These are phyloP conservation scores for Heliconius sara DNA, from an alignment of 2,888 invertebrate genomes.

Conservation along the genomic window DNA sequence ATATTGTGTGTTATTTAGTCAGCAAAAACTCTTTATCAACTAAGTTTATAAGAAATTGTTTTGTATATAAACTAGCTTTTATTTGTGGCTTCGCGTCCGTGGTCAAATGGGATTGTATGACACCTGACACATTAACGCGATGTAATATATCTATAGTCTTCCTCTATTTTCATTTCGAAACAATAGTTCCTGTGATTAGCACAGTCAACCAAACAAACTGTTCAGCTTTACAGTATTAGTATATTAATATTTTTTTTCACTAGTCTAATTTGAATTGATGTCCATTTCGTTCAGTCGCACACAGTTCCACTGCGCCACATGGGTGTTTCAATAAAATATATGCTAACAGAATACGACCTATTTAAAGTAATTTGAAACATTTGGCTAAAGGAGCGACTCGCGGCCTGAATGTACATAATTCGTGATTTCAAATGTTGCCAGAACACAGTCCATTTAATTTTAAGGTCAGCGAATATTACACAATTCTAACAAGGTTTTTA, in stretches of 20 bases:
- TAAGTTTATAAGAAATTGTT: neutral
- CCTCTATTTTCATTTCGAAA: too few species aligned
- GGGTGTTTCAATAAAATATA: neutral
- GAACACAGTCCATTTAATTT: constrained; percentile 34
- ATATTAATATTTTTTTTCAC: neutral
- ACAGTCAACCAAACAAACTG: too few species aligned
- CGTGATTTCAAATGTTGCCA: constrained; percentile 35
- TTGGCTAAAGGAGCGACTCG: constrained; percentile 22
- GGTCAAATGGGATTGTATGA: neutral
- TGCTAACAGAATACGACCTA: constrained; percentile 13
- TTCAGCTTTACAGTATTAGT: neutral
- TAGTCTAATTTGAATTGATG: neutral
- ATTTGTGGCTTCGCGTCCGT: neutral
- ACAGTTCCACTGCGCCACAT: neutral
- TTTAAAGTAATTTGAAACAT: constrained; percentile 20
- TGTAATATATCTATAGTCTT: neutral
- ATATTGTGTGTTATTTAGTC: neutral
- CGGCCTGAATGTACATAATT: constrained; percentile 28
- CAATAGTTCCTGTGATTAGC: too few species aligned
- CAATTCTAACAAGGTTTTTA: constrained; percentile 16
- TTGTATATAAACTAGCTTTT: neutral
- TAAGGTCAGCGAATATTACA: constrained; percentile 34
- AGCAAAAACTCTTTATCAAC: neutral
- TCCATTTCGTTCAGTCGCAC: neutral
- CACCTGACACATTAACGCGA: neutral